Percentiles rank a stretch among this genome's conserved stretches.
phyloP scores from a whole-genome alignment of 2,113 vertebrate species.

The Pygoscelis antarcticus region DNA sequence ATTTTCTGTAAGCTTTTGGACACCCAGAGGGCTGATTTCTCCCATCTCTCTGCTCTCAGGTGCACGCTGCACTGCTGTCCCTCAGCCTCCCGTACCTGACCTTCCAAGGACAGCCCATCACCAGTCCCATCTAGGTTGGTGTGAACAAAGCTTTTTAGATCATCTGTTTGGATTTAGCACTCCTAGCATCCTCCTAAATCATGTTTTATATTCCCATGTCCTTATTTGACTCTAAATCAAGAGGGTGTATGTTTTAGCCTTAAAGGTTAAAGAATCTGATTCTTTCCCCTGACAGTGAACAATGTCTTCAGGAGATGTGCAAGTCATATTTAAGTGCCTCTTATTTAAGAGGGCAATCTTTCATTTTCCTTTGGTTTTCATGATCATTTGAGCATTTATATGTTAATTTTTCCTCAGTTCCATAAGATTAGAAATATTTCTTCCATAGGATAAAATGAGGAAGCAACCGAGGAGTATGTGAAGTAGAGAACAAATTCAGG shows the following conservation, averaged over 20 bases:
- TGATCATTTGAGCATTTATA: neutral
- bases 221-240: neutral
- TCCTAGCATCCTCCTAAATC: neutral
- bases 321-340: neutral
- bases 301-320: neutral
- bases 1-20: neutral
- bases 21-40: neutral
- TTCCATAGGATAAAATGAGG: neutral
- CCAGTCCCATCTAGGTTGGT: rapidly evolving
- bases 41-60: neutral
- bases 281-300: neutral
- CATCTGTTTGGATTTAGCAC: neutral
- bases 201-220: neutral
- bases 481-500: neutral
- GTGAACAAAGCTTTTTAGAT: neutral
- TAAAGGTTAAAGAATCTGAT: neutral
- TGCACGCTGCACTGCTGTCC: neutral
- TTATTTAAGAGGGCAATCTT: neutral
- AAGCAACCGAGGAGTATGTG: neutral
- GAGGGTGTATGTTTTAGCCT: neutral
- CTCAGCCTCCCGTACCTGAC: neutral
- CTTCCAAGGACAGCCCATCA: neutral
- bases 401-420: neutral
- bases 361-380: neutral
- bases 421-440: neutral